phyloP scores from a whole-genome alignment of 2,113 vertebrate species.

The Corythoichthys intestinalis region DNA sequence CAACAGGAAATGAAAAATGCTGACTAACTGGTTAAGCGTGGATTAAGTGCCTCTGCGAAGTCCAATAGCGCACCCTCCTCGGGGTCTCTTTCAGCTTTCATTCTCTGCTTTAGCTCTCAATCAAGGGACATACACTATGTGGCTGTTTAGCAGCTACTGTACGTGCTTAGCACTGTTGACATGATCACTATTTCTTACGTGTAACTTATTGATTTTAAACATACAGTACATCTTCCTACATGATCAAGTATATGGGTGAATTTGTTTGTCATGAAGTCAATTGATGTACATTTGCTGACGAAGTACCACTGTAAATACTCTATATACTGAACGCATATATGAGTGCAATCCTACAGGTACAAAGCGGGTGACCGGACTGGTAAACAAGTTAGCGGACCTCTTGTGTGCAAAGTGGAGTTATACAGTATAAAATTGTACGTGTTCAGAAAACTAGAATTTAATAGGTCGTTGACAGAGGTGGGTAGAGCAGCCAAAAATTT shows the following conservation, averaged over 20 bases:
- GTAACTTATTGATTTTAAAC: background rate
- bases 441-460: too few species aligned
- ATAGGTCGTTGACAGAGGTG: too few species aligned
- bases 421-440: too few species aligned
- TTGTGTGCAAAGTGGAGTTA: too few species aligned
- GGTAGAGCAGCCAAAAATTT: too few species aligned
- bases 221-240: background rate
- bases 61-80: background rate
- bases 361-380: too few species aligned
- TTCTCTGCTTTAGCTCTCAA: background rate
- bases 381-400: too few species aligned
- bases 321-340: too few species aligned
- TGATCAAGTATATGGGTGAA: background rate
- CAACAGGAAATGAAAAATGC: constrained; percentile 8
- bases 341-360: too few species aligned
- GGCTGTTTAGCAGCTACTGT: background rate
- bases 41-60: background rate
- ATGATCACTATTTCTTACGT: background rate
- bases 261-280: background rate
- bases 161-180: background rate
- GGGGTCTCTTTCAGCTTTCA: constrained; percentile 1
- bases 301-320: background rate
- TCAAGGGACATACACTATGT: background rate
- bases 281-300: background rate
- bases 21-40: background rate